Evolutionary conservation across 1,140 invertebrate species (phyloP).

Genomic region (Drosophila fuyamai): DNA sequence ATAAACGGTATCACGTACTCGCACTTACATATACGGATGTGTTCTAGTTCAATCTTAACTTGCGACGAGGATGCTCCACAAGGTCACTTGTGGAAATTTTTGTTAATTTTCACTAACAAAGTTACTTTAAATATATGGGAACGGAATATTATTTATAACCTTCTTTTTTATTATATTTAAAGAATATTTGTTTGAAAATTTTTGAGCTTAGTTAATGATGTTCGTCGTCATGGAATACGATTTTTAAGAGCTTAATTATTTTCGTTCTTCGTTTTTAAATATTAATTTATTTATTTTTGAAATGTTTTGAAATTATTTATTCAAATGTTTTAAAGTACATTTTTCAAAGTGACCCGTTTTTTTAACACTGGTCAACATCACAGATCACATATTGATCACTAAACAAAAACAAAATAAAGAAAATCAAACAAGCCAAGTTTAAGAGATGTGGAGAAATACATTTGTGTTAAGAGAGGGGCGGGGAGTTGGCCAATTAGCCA

Average conservation of each 20-base stretch:
- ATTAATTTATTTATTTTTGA: too few relatives aligned
- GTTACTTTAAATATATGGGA: too few relatives aligned
- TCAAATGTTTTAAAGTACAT: neutral
- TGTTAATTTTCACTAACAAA: too few relatives aligned
- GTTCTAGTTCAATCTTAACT: slow-evolving; percentile 19
- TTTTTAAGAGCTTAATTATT: too few relatives aligned
- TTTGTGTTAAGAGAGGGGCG: neutral
- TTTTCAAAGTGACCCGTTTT: slow-evolving; percentile 19
- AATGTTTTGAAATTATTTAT: too few relatives aligned
- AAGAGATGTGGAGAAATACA: slow-evolving; percentile 1
- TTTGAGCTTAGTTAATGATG: neutral
- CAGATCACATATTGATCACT: slow-evolving; percentile 35
- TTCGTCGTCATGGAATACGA: too few relatives aligned
- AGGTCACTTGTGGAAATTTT: slow-evolving; percentile 3
- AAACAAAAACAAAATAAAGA: slow-evolving; percentile 40
- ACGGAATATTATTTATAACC: too few relatives aligned
- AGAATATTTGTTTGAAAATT: neutral
- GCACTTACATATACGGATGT: slow-evolving; percentile 31
- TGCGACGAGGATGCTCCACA: slow-evolving; percentile 9
- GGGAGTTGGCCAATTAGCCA: slow-evolving; percentile 42
- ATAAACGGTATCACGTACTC: slow-evolving; percentile 28
- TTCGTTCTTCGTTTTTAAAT: too few relatives aligned
- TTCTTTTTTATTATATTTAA: too few relatives aligned
- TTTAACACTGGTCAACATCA: slow-evolving; percentile 29
- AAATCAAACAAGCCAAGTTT: slow-evolving; percentile 20